Conservation (phyloP, 2,113 vertebrate genomes). For the Solea solea region DNA sequence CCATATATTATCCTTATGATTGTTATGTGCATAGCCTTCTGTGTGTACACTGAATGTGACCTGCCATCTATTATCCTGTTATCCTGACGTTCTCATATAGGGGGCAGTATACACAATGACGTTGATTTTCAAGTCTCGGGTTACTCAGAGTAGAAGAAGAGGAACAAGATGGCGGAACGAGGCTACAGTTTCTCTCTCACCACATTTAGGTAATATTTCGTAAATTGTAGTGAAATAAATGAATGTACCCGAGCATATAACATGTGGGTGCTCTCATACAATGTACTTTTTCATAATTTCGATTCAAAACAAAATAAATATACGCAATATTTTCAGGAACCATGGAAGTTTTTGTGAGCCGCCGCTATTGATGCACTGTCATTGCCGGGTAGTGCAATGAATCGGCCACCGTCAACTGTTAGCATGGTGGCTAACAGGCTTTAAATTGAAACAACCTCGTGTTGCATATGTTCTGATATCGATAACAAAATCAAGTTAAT, state of each 20-base stretch:
- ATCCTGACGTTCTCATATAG: background rate
- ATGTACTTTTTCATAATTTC: too few species aligned
- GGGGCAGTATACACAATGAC: conserved; percentile 24
- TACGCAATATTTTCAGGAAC: background rate
- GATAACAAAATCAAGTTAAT: fast-evolving
- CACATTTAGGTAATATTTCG: conserved; percentile 90
- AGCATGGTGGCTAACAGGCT: conserved; percentile 43
- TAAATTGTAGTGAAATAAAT: background rate
- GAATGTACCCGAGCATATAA: background rate
- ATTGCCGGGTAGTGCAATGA: conserved; percentile 60
- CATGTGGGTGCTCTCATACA: background rate
- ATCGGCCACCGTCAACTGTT: conserved; percentile 51
- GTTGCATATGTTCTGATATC: fast-evolving
- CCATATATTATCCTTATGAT: too few species aligned
- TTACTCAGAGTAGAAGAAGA: conserved; percentile 42
- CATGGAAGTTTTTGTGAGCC: background rate
- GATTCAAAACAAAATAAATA: too few species aligned
- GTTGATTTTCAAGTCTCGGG: background rate
- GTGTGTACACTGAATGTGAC: too few species aligned
- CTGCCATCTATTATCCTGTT: too few species aligned
- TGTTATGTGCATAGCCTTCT: too few species aligned
- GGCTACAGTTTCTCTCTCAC: conserved; percentile 98
- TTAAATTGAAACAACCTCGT: background rate
- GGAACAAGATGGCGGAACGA: conserved; percentile 93
- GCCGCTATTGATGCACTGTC: conserved; percentile 66